Evolutionary conservation across 2,113 vertebrate species (phyloP).

Genomic region (Strigops habroptila): DNA sequence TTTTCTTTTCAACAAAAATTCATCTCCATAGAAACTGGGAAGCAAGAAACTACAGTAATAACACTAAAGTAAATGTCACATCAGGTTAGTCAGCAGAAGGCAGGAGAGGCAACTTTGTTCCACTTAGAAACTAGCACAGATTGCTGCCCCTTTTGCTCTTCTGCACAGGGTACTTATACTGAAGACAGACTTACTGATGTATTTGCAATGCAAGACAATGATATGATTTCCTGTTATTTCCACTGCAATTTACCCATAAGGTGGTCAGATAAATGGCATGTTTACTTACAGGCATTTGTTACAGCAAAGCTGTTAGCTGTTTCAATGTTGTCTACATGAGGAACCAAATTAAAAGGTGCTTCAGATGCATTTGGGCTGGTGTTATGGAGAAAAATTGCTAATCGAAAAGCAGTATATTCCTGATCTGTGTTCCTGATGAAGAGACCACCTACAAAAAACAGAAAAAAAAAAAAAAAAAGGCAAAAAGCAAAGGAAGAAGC

Average conservation of each 20-base stretch:
- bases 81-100: constrained; percentile 62
- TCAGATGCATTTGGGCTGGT: constrained; percentile 98
- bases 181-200: not conserved
- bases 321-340: constrained; percentile 99
- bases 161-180: not conserved
- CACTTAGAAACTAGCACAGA: constrained; percentile 18
- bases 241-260: constrained; percentile 31
- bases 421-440: constrained; percentile 99
- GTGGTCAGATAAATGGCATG: constrained; percentile 4
- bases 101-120: constrained; percentile 16
- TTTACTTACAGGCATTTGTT: constrained; percentile 98
- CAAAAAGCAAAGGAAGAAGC: constrained; percentile 9
- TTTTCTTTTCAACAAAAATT: constrained; percentile 55
- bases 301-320: constrained; percentile 99
- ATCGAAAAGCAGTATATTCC: constrained; percentile 97
- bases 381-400: constrained; percentile 99
- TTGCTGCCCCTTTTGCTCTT: constrained; percentile 10
- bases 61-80: constrained; percentile 63
- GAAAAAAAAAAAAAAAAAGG: not conserved
- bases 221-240: not conserved
- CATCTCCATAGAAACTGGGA: constrained; percentile 58
- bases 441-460: constrained; percentile 85
- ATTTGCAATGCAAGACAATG: not conserved
- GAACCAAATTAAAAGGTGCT: constrained; percentile 98
- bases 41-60: constrained; percentile 56